Percentiles rank a stretch among this genome's conserved stretches.
phyloP scores from a whole-genome alignment of 2,113 vertebrate species.

The Scomber scombrus region DNA sequence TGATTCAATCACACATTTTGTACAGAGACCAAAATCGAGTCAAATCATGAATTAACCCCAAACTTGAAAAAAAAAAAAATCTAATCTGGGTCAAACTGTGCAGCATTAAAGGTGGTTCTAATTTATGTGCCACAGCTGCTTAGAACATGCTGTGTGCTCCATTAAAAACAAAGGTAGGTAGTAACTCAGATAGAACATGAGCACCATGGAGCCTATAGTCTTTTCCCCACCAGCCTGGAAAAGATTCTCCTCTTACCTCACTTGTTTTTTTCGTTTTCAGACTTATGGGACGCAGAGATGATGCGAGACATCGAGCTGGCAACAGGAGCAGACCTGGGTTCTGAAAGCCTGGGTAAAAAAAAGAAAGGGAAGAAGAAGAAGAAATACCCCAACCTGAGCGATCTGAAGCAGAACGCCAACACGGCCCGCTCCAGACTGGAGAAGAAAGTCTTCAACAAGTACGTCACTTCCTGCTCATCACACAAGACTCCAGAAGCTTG shows the following conservation, averaged over 20 bases:
- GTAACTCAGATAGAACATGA: no score
- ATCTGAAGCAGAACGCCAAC: conserved; percentile 89
- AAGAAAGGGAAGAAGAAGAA: conserved; percentile 87
- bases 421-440: conserved; percentile 90
- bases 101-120: no score
- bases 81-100: no score
- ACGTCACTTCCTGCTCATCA: conserved; percentile 63
- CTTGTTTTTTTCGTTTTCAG: conserved; percentile 73
- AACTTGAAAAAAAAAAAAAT: no score
- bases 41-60: no score
- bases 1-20: no score
- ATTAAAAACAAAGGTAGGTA: no score
- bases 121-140: no score
- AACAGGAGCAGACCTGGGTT: conserved; percentile 92
- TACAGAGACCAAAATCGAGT: no score
- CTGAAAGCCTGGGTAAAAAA: conserved; percentile 79
- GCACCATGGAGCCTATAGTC: no score
- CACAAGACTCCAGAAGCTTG: not conserved
- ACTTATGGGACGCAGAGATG: conserved; percentile 92
- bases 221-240: not conserved
- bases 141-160: no score
- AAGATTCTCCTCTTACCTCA: no score
- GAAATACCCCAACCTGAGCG: conserved; percentile 91
- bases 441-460: conserved; percentile 96
- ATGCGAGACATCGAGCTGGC: conserved; percentile 94